A percentile compares a stretch with the other conserved stretches of the same genome.
phyloP scores from a whole-genome alignment of 92 coral and sea anemone species.

The Epizoanthus rinbou region DNA sequence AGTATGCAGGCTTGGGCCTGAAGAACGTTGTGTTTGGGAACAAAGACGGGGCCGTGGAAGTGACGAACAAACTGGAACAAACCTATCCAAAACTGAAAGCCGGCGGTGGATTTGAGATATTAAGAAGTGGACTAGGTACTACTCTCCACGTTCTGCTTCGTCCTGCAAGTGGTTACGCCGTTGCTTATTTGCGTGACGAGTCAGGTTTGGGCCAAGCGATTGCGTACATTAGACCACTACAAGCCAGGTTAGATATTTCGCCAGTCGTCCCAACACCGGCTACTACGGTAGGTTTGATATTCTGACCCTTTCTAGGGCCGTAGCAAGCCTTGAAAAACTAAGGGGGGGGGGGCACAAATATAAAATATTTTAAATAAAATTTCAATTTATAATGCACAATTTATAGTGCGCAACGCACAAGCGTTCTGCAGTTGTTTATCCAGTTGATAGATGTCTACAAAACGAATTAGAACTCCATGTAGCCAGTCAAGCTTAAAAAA shows the following conservation, averaged over 20 bases:
- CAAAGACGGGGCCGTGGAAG: constrained; percentile 20
- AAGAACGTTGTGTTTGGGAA: constrained; percentile 41
- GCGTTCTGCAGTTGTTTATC: too few species aligned
- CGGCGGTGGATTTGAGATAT: constrained; percentile 49
- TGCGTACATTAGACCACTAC: constrained; percentile 47
- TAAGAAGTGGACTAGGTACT: constrained; percentile 41
- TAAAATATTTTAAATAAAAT: too few species aligned
- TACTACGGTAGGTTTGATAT: too few species aligned
- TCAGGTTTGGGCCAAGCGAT: constrained; percentile 56
- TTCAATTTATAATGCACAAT: too few species aligned
- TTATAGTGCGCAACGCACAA: too few species aligned
- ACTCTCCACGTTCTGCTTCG: constrained; percentile 28
- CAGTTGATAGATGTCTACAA: too few species aligned
- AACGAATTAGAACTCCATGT: too few species aligned
- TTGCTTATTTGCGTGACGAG: constrained; percentile 32
- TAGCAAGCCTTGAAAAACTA: too few species aligned
- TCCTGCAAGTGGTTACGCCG: constrained; percentile 41
- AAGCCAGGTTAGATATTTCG: background rate
- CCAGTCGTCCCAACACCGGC: too few species aligned
- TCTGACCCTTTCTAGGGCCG: too few species aligned
- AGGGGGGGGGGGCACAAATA: too few species aligned
- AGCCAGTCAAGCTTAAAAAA: too few species aligned
- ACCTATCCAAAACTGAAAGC: constrained; percentile 27
- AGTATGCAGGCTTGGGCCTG: constrained; percentile 41
- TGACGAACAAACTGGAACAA: constrained; percentile 23